Evolutionary conservation across 2,888 invertebrate genomes (phyloP).

Genomic region (Drosophila rubida): DNA sequence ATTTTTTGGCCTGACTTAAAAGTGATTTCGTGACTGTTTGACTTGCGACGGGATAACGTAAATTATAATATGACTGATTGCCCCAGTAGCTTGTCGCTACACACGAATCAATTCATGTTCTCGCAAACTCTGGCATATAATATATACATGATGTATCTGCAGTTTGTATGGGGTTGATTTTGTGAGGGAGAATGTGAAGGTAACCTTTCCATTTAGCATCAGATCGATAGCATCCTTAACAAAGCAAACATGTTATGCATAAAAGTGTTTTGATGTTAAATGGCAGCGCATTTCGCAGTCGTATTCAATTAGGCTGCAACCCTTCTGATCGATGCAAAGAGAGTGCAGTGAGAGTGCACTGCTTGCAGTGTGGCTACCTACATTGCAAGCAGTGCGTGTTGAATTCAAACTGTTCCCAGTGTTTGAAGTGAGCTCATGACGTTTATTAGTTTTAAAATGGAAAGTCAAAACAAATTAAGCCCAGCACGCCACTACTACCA

Average conservation of each 20-base stretch:
- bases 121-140: conserved; percentile 23
- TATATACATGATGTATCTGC: conserved; percentile 46
- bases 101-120: conserved; percentile 49
- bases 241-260: no score
- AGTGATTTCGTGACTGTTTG: conserved; percentile 83
- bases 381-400: neutral
- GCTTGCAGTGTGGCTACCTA: no score
- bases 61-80: conserved; percentile 85
- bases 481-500: neutral
- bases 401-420: conserved; percentile 3
- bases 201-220: no score
- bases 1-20: conserved; percentile 56
- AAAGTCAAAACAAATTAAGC: conserved; percentile 1
- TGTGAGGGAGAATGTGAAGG: neutral
- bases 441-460: neutral
- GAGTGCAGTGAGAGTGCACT: neutral
- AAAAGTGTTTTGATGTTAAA: no score
- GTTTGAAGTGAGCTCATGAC: neutral
- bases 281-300: neutral
- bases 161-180: conserved; percentile 48
- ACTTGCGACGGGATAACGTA: conserved; percentile 84
- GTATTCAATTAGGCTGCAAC: neutral
- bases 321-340: neutral
- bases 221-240: neutral
- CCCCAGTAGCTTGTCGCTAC: conserved; percentile 56